A percentile compares a stretch with the other conserved stretches of the same genome.
These are phyloP conservation scores for Seriola aureovittata DNA, from an alignment of 2,113 vertebrate species.

Conservation along the genomic window DNA sequence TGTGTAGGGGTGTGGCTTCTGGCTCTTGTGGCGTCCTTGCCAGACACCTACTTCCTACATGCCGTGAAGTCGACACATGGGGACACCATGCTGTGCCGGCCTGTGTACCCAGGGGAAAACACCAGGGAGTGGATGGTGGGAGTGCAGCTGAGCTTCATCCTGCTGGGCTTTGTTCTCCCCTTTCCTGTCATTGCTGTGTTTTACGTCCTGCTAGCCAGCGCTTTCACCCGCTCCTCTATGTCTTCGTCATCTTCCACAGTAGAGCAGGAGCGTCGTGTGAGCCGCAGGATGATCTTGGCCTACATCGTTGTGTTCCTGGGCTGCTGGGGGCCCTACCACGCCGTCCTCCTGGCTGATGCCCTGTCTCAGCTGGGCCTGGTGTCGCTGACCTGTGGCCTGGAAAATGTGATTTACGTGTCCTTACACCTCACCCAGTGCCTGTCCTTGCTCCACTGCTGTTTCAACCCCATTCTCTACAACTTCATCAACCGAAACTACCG, in stretches of 20 bases:
- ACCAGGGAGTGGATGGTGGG: constrained; percentile 92
- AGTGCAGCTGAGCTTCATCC: constrained; percentile 91
- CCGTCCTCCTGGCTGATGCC: constrained; percentile 89
- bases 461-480: constrained; percentile 97
- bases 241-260: constrained; percentile 55
- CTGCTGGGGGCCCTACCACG: constrained; percentile 95
- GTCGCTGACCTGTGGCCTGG: constrained; percentile 90
- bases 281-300: constrained; percentile 91
- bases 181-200: constrained; percentile 92
- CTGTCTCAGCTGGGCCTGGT: constrained; percentile 89
- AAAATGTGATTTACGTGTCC: constrained; percentile 89
- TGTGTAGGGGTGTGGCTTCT: constrained; percentile 92
- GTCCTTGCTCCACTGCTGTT: constrained; percentile 94
- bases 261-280: constrained; percentile 89
- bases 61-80: constrained; percentile 83
- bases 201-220: constrained; percentile 88
- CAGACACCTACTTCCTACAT: constrained; percentile 93
- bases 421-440: constrained; percentile 95
- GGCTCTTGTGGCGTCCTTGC: constrained; percentile 89
- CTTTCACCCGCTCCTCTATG: constrained; percentile 73
- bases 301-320: constrained; percentile 94
- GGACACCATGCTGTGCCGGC: constrained; percentile 89
- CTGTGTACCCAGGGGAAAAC: constrained; percentile 90
- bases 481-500: constrained; percentile 94
- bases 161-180: constrained; percentile 92